Percentiles rank a stretch among this genome's conserved stretches.
Evolutionary conservation across 2,888 invertebrate genomes (phyloP).

Genomic region (Limnephilus auricula): DNA sequence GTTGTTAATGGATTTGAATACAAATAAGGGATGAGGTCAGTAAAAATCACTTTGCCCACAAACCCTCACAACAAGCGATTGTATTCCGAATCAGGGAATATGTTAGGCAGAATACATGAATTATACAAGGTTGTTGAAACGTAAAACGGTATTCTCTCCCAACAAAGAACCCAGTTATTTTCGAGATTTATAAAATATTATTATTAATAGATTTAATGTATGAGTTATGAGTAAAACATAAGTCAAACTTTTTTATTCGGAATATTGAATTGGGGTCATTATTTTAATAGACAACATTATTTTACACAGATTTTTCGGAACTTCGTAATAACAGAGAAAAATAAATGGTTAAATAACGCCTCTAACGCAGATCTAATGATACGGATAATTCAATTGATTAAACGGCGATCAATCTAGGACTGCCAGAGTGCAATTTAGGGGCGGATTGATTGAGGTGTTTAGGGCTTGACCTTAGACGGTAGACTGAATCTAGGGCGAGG

Average conservation of each 20-base stretch:
- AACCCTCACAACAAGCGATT: slow-evolving; percentile 14
- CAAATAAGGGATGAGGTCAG: slow-evolving; percentile 48
- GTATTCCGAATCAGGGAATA: neutral
- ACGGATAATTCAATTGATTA: neutral
- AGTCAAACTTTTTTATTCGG: neutral
- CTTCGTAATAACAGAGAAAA: neutral
- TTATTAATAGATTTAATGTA: neutral
- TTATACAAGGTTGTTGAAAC: neutral
- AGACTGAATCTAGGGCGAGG: slow-evolving; percentile 19
- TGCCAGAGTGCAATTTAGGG: slow-evolving; percentile 6
- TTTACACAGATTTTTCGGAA: neutral
- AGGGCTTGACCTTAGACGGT: slow-evolving; percentile 21
- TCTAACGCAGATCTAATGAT: neutral
- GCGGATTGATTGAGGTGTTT: slow-evolving; percentile 37
- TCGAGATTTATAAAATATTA: neutral
- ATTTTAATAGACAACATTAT: neutral
- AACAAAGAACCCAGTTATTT: neutral
- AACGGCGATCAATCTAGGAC: neutral
- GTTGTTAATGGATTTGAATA: slow-evolving; percentile 47
- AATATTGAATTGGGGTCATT: neutral
- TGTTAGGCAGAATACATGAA: neutral
- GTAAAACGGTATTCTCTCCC: neutral
- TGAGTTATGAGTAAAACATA: neutral
- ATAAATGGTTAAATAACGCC: neutral
- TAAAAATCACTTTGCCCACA: slow-evolving; percentile 25